A percentile compares a stretch with the other conserved stretches of the same genome.
phyloP scores from a whole-genome alignment of 37 sponge, comb jelly and placozoan genomes.

The Theonella swinhoei region DNA sequence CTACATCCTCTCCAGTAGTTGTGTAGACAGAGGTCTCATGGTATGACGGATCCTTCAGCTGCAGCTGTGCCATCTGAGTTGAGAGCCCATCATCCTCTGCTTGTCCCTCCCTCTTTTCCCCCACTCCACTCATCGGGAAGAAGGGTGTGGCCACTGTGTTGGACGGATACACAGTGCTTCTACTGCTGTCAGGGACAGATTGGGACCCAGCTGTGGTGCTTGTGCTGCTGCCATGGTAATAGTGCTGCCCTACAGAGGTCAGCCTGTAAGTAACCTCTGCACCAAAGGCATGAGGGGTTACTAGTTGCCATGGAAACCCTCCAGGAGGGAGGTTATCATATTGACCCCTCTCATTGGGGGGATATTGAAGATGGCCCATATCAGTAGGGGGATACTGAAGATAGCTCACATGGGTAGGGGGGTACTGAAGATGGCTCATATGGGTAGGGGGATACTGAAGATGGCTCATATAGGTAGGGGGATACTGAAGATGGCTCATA shows the following conservation, averaged over 20 bases:
- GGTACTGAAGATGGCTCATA: too few relatives aligned
- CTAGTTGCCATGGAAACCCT: not conserved
- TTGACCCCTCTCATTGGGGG: not conserved
- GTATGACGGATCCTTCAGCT: not conserved
- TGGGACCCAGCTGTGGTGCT: not conserved
- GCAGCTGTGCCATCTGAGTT: not conserved
- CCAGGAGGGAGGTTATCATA: not conserved
- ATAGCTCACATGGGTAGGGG: too few relatives aligned
- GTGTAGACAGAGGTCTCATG: not conserved
- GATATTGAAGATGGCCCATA: not conserved
- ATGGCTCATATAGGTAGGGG: too few relatives aligned
- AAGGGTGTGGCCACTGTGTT: not conserved
- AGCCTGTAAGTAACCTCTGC: not conserved
- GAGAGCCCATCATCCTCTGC: not conserved
- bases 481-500: too few relatives aligned
- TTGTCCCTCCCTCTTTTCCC: not conserved
- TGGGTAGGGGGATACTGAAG: too few relatives aligned
- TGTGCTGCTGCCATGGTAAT: not conserved
- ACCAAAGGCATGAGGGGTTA: not conserved
- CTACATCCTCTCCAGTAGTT: not conserved
- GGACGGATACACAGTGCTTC: not conserved
- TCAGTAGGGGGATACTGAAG: too few relatives aligned
- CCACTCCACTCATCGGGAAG: not conserved
- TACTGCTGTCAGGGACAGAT: not conserved
- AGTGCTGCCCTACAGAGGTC: not conserved